Conservation (phyloP, 2,888 invertebrate species). For the Pyrgus malvae region DNA sequence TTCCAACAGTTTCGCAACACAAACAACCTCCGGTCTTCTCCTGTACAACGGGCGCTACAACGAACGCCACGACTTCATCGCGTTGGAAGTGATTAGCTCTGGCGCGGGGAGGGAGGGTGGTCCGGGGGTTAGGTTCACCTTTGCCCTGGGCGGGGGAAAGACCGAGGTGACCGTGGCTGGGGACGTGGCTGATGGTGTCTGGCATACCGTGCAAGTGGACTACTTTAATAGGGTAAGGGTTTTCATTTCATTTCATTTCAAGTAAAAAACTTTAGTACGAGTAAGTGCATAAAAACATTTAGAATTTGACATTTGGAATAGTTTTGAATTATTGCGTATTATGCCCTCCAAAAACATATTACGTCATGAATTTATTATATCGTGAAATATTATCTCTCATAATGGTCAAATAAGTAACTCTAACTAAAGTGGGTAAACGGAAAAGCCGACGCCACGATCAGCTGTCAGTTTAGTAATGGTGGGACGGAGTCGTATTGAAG, state of each 20-base stretch:
- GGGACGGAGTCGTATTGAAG: no score
- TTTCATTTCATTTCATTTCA: background rate
- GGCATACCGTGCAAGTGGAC: constrained; percentile 92
- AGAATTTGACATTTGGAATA: no score
- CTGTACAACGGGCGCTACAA: constrained; percentile 98
- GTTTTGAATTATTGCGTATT: no score
- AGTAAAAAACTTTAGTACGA: background rate
- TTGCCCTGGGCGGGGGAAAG: constrained; percentile 90
- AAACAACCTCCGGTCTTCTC: constrained; percentile 90
- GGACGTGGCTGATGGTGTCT: constrained; percentile 92
- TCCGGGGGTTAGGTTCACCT: constrained; percentile 90
- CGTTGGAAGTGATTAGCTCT: constrained; percentile 90
- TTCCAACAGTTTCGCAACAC: constrained; percentile 89
- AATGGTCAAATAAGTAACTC: no score
- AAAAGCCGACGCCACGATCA: no score
- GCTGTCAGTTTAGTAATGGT: no score
- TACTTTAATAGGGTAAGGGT: constrained; percentile 89
- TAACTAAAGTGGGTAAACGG: no score
- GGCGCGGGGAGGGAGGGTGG: constrained; percentile 58
- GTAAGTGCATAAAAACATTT: no score
- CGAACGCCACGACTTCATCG: constrained; percentile 96
- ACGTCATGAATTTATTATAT: no score
- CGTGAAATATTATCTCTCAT: no score
- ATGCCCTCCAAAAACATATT: no score
- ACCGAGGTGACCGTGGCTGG: constrained; percentile 86